phyloP scores from a whole-genome alignment of 2,888 invertebrate genomes.

The Hydrotaea diabolus region DNA sequence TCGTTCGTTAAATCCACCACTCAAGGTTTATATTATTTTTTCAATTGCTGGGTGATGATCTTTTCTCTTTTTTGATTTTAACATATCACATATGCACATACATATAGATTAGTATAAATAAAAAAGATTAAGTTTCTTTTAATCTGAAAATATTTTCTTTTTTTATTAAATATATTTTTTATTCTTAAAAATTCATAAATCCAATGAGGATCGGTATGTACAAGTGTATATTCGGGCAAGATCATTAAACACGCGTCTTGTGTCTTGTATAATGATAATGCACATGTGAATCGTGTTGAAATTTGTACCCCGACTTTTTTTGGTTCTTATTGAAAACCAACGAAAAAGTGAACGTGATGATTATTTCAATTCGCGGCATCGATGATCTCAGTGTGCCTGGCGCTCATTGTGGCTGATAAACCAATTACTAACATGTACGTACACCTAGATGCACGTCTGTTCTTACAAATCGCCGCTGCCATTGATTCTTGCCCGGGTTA shows the following conservation, averaged over 20 bases:
- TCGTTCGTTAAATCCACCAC: neutral
- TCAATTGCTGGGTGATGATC: slow-evolving; percentile 11
- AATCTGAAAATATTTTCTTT: too few species aligned
- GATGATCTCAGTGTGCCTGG: neutral
- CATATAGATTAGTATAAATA: neutral
- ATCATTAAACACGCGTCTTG: neutral
- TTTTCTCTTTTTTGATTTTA: neutral
- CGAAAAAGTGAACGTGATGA: neutral
- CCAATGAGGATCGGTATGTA: too few species aligned
- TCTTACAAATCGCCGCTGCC: too few species aligned
- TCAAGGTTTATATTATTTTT: neutral
- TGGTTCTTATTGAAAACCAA: neutral
- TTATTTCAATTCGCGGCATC: neutral
- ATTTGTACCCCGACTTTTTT: neutral
- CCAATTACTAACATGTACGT: too few species aligned
- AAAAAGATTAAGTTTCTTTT: neutral
- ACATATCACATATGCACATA: neutral
- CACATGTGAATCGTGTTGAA: neutral
- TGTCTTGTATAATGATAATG: neutral
- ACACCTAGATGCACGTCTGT: too few species aligned
- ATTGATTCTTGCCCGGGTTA: too few species aligned
- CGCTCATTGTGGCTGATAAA: too few species aligned
- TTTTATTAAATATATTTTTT: too few species aligned
- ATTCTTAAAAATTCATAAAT: too few species aligned
- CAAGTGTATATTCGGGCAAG: too few species aligned